Evolutionary conservation across 2,797 vertebrate species (phyloP).

Genomic region (Liparis tanakae): DNA sequence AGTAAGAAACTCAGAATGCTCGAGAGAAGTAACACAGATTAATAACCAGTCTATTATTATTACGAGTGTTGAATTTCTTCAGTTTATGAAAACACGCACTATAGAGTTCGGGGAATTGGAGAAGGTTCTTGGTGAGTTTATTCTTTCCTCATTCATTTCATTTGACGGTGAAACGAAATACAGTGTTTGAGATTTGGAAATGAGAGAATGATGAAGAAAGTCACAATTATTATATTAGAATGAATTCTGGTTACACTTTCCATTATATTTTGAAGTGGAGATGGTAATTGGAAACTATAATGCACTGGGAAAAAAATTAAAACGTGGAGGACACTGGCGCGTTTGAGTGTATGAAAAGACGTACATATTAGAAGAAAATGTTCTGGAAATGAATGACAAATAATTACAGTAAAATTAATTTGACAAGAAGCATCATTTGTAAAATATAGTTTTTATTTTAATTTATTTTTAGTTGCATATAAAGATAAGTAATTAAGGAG

Average conservation of each 20-base stretch:
- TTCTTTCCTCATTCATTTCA: conserved; percentile 19
- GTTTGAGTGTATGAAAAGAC: too few species aligned
- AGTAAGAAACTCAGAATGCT: conserved; percentile 60
- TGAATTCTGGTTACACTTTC: neutral
- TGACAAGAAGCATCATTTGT: too few species aligned
- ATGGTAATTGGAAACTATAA: neutral
- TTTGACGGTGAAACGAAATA: conserved; percentile 12
- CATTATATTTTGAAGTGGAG: neutral
- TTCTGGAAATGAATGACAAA: neutral
- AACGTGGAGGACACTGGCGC: too few species aligned
- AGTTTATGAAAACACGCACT: conserved; percentile 31
- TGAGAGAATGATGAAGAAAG: conserved; percentile 16
- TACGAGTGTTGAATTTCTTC: conserved; percentile 35
- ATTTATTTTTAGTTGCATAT: too few species aligned
- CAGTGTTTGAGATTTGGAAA: neutral
- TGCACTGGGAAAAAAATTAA: too few species aligned
- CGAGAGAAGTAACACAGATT: conserved; percentile 52
- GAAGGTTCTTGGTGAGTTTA: conserved; percentile 1
- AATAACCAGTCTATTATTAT: conserved; percentile 51
- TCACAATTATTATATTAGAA: neutral
- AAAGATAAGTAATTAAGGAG: too few species aligned
- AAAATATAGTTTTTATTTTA: too few species aligned
- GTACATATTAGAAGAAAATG: neutral
- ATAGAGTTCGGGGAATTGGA: neutral
- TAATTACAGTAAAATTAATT: neutral